phyloP scores from a whole-genome alignment of 2,888 invertebrate species.

The Amblyjoppa proteus region DNA sequence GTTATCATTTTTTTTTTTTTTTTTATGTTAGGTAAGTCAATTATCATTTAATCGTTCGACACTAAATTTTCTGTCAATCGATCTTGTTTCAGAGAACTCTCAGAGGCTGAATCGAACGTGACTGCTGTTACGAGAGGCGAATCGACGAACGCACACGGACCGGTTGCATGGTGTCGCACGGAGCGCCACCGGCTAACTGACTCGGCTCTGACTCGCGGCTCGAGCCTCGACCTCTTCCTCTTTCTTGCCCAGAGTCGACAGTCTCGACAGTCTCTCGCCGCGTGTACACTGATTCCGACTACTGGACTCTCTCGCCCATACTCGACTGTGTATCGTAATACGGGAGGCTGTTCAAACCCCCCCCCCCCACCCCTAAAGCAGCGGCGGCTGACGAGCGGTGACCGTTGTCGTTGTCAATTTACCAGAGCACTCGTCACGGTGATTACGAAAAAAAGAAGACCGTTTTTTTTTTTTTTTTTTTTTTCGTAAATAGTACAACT shows the following conservation, averaged over 20 bases:
- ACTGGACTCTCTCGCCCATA: slow-evolving; percentile 25
- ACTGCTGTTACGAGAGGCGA: not conserved
- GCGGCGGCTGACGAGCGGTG: not conserved
- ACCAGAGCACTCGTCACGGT: not conserved
- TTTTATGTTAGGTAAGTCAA: not conserved
- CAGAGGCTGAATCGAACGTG: not conserved
- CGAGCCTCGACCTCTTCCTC: slow-evolving; percentile 48
- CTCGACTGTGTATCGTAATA: slow-evolving; percentile 58
- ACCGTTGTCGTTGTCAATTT: no score
- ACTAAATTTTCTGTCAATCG: not conserved
- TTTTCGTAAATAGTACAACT: no score
- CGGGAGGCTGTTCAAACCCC: not conserved
- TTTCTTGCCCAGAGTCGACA: slow-evolving; percentile 14
- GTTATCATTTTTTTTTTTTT: no score
- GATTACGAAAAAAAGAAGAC: not conserved
- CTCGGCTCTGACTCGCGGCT: slow-evolving; percentile 55
- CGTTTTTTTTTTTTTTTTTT: no score
- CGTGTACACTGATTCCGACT: slow-evolving; percentile 43
- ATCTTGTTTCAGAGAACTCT: not conserved
- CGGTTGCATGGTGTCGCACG: slow-evolving; percentile 71
- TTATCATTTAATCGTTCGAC: not conserved
- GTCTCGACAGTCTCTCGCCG: slow-evolving; percentile 50
- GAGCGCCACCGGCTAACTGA: slow-evolving; percentile 80
- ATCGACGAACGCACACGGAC: slow-evolving; percentile 10
- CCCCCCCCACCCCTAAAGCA: not conserved